These are phyloP conservation scores for Argyrosomus regius DNA, from an alignment of 2,797 vertebrate species.

Conservation along the genomic window DNA sequence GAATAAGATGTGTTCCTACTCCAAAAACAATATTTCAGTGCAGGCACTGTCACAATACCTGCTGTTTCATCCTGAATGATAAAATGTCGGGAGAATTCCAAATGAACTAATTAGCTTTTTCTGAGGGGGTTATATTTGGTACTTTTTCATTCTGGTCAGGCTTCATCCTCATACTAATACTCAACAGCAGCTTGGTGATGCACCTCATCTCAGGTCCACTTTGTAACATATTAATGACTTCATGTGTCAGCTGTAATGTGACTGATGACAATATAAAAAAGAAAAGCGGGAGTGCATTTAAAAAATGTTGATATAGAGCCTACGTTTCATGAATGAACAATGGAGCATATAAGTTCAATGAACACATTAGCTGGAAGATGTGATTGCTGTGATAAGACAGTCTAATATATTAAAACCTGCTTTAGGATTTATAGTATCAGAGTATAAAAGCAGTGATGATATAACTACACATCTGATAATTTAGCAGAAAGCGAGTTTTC, in stretches of 20 bases:
- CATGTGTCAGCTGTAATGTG: not conserved
- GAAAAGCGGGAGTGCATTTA: not conserved
- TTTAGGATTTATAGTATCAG: conserved; percentile 12
- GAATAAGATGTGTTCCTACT: conserved; percentile 20
- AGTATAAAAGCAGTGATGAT: conserved; percentile 17
- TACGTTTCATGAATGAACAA: not conserved
- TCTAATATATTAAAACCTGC: not conserved
- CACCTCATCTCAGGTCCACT: not conserved
- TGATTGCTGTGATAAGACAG: conserved; percentile 16
- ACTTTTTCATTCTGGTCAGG: not conserved
- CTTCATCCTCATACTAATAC: not conserved
- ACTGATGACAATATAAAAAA: not conserved
- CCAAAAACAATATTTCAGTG: conserved; percentile 8
- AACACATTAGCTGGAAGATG: not conserved
- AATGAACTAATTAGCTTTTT: conserved; percentile 15
- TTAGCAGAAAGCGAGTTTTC: not conserved
- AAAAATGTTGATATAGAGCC: not conserved
- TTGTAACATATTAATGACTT: not conserved
- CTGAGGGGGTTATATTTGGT: not conserved
- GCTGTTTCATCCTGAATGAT: conserved; percentile 1
- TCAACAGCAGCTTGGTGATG: not conserved
- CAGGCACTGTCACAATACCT: not conserved
- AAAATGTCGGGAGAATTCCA: not conserved
- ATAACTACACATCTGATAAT: conserved; percentile 23
- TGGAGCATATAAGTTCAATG: not conserved